These are phyloP conservation scores for Zaprionus lineosus DNA, from an alignment of 2,888 invertebrate species.

Conservation along the genomic window DNA sequence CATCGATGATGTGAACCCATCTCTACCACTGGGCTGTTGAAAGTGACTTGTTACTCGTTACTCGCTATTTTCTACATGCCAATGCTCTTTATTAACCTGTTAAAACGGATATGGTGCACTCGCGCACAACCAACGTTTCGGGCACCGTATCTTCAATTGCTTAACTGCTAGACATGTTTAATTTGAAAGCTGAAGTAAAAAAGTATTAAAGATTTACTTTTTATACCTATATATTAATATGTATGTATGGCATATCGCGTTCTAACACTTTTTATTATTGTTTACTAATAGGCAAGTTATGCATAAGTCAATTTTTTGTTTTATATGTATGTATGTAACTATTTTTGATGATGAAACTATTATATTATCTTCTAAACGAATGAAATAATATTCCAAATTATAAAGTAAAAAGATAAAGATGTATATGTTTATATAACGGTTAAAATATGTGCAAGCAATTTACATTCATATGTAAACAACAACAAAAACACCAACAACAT, in stretches of 20 bases:
- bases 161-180: conserved; percentile 25
- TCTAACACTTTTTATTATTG: conserved; percentile 68
- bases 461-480: conserved; percentile 28
- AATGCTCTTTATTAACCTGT: conserved; percentile 4
- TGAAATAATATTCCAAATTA: conserved; percentile 24
- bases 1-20: conserved; percentile 78
- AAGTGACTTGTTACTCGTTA: conserved; percentile 12
- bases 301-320: conserved; percentile 49
- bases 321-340: conserved; percentile 29
- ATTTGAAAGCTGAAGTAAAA: conserved; percentile 60
- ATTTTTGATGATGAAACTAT: conserved; percentile 11
- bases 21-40: too few relatives aligned
- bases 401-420: conserved; percentile 6
- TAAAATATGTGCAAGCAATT: conserved; percentile 43
- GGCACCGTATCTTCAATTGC: conserved; percentile 25
- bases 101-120: neutral
- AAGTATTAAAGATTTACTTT: conserved; percentile 64
- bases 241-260: conserved; percentile 48
- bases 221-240: conserved; percentile 23
- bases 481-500: neutral
- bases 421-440: conserved; percentile 22
- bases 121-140: conserved; percentile 12
- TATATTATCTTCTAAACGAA: conserved; percentile 26
- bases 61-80: conserved; percentile 2
- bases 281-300: conserved; percentile 69